phyloP scores from a whole-genome alignment of 2,888 invertebrate genomes.

The Melieria omissa region DNA sequence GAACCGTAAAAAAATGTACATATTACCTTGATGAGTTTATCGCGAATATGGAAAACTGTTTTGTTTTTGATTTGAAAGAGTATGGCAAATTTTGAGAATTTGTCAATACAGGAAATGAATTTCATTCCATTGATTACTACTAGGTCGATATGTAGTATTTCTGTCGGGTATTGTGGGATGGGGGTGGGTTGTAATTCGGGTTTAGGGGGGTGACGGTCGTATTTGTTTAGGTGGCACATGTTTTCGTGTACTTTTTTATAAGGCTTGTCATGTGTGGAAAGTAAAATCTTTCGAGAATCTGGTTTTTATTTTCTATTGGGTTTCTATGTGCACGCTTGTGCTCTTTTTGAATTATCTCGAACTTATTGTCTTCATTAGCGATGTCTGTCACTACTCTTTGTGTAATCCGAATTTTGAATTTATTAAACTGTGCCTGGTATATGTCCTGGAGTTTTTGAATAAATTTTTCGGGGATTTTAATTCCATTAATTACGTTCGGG shows the following conservation, averaged over 20 bases:
- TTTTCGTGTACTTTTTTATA: constrained; percentile 24
- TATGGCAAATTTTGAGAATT: constrained; percentile 42
- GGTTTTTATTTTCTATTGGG: constrained; percentile 24
- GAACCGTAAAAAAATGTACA: constrained; percentile 41
- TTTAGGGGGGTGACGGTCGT: constrained; percentile 18
- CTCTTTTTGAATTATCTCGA: constrained; percentile 23
- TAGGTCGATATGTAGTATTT: constrained; percentile 39
- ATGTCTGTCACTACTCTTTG: constrained; percentile 35
- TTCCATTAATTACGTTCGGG: too few species aligned
- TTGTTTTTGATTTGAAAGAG: constrained; percentile 40
- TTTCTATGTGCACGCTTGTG: constrained; percentile 29
- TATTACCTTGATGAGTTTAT: constrained; percentile 40
- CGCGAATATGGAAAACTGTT: constrained; percentile 36
- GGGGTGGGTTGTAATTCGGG: constrained; percentile 25
- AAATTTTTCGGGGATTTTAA: too few species aligned
- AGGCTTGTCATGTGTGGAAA: constrained; percentile 31
- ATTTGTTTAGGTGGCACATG: constrained; percentile 30
- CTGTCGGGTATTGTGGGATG: constrained; percentile 4
- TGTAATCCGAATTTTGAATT: too few species aligned
- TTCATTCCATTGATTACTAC: constrained; percentile 37
- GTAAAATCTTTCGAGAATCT: constrained; percentile 36
- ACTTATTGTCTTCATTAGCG: constrained; percentile 14
- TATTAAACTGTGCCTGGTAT: too few species aligned
- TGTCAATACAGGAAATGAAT: constrained; percentile 36
- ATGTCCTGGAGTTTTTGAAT: too few species aligned